These are phyloP conservation scores for Paramormyrops kingsleyae DNA, from an alignment of 2,113 vertebrate genomes.

Conservation along the genomic window DNA sequence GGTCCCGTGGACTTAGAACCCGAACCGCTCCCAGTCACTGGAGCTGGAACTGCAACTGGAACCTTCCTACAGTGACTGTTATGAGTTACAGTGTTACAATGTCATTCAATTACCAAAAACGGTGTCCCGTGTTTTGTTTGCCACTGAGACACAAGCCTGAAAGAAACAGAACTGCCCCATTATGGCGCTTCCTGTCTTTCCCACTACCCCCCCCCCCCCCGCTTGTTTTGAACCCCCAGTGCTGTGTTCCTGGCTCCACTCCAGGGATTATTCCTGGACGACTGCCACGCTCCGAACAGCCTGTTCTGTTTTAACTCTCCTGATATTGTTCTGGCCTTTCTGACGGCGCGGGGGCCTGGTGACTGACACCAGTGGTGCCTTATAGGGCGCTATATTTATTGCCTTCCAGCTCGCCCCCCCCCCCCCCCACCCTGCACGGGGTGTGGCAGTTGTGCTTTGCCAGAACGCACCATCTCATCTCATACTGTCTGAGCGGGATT, in stretches of 20 bases:
- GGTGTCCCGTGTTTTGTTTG: not conserved
- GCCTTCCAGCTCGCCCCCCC: not conserved
- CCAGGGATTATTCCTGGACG: constrained; percentile 35
- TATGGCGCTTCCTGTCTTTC: not conserved
- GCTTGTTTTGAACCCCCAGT: constrained; percentile 39
- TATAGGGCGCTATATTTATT: not conserved
- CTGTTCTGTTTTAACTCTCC: constrained; percentile 24
- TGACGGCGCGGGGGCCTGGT: not conserved
- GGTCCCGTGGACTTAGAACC: not conserved
- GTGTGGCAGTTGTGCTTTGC: not conserved
- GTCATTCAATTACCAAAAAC: not conserved
- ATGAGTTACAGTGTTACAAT: not conserved
- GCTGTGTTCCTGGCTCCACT: constrained; percentile 25
- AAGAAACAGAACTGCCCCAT: not conserved
- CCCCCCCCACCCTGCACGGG: not conserved
- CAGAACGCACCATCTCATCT: not conserved
- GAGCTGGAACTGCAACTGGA: not conserved
- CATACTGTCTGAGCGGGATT: not conserved
- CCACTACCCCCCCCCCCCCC: not conserved
- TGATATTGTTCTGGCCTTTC: not conserved
- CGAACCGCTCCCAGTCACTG: not conserved
- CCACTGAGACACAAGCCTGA: not conserved
- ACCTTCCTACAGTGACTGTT: not conserved
- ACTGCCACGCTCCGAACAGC: constrained; percentile 34
- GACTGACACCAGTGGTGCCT: not conserved